phyloP scores from a whole-genome alignment of 2,888 invertebrate genomes.

The Smittia sp. region DNA sequence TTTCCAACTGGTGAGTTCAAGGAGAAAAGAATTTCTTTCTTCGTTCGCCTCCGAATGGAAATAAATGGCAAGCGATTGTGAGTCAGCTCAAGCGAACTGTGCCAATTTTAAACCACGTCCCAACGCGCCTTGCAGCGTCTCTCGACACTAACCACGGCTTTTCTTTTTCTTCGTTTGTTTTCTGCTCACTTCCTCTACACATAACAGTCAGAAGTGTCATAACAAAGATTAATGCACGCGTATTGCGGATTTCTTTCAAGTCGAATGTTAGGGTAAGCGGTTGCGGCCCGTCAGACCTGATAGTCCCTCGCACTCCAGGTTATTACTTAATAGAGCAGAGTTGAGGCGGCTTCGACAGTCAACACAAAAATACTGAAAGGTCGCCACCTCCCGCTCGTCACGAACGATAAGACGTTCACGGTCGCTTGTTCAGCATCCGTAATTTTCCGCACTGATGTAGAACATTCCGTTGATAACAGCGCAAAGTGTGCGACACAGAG shows the following conservation, averaged over 20 bases:
- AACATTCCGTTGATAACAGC: neutral
- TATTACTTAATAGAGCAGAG: neutral
- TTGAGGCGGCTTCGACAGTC: neutral
- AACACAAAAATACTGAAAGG: neutral
- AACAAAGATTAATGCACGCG: constrained; percentile 2
- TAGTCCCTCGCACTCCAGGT: neutral
- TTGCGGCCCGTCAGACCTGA: neutral
- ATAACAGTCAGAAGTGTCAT: constrained; percentile 10
- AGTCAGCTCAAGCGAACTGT: neutral
- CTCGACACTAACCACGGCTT: neutral
- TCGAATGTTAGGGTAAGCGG: neutral
- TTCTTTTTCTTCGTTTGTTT: neutral
- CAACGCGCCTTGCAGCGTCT: constrained; percentile 14
- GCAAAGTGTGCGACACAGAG: constrained; percentile 16
- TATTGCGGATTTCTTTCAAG: constrained; percentile 2
- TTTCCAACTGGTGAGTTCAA: neutral
- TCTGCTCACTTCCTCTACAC: neutral
- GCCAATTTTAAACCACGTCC: neutral
- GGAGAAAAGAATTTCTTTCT: neutral
- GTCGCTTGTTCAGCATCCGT: neutral
- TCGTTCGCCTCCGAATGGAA: neutral
- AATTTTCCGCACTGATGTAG: neutral
- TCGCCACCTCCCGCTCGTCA: neutral
- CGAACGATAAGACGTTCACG: constrained; percentile 18
- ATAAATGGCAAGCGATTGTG: neutral